Base-by-base conservation (phyloP, 2,113 vertebrate species). In the Melanerpes formicivorus region DNA sequence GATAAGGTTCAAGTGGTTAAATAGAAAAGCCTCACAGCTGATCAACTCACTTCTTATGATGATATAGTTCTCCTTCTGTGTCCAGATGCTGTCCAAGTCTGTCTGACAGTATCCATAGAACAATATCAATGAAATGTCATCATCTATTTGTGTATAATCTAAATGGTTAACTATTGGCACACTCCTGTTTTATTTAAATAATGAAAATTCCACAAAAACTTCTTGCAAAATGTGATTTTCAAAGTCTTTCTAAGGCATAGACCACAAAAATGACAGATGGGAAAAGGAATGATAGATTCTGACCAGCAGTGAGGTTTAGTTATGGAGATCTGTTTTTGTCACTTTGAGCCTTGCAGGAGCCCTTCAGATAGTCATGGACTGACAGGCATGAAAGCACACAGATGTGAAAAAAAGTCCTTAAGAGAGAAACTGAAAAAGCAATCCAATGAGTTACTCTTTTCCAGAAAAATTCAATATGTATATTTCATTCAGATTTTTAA, bases 341-440 rank as follows among this genome's bases (percentile, higher is more conserved):
- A 71, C 65, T 92, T 89, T 30, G 55, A 88, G 74, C 37, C 11
- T n/a, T 32, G 55, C 84, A 78, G 63, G 26, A 81, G n/a, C 46
- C 42, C 69, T 90, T 79, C 60, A 80, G 32, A 59, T 23, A 89
- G 79, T 65, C 76, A 52, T 18, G 50, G 80, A 74, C 55, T 77
- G 91, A 89, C 72, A 93, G 79, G 75, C 56, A 67, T 77, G 79
- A 93, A 87, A 71, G 70, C 52, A 83, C 55, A 50, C 18, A 32
- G 69, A 83, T 0, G 1, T 85, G 46, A 40, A 58, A 90, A 42
- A 50, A 26, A 32, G 22, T 52, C 26, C 26, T 37, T 93, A 62
- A 76, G 21, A 64, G 27, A 65, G 60, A 70, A 95, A 77, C 37
- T 83, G 79, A 80, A 93, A 91, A 56, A 66, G 10, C 26, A 70